Conservation (phyloP, 2,797 vertebrate genomes). For the Phrynocephalus vlangalii region DNA sequence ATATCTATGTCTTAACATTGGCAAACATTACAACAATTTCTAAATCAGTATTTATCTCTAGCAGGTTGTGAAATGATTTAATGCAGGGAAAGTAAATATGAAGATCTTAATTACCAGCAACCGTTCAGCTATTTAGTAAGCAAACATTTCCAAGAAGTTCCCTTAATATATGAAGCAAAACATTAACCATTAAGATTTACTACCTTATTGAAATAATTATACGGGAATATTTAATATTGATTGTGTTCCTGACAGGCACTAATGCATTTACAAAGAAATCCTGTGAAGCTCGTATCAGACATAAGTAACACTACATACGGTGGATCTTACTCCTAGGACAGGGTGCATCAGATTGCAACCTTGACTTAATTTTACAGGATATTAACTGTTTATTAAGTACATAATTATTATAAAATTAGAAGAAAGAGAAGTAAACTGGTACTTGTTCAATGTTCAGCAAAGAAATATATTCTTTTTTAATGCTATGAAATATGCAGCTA, state of each 20-base stretch:
- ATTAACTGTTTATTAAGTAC: slow-evolving; percentile 10
- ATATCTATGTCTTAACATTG: slow-evolving; percentile 9
- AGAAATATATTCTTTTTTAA: slow-evolving; percentile 35
- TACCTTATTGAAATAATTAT: too few species aligned
- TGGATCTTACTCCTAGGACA: slow-evolving; percentile 26
- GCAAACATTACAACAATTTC: slow-evolving; percentile 16
- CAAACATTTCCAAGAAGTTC: slow-evolving; percentile 45
- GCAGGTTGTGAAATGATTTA: slow-evolving; percentile 38
- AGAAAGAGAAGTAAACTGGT: not conserved
- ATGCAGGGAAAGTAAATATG: slow-evolving; percentile 42
- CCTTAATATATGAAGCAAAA: slow-evolving; percentile 57
- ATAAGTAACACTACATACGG: not conserved
- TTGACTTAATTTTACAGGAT: not conserved
- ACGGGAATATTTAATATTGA: slow-evolving; percentile 36
- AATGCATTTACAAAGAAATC: not conserved
- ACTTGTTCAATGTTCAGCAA: slow-evolving; percentile 50
- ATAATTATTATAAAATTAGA: slow-evolving; percentile 24
- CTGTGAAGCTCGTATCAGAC: too few species aligned
- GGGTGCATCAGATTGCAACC: not conserved
- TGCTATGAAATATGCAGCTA: slow-evolving; percentile 56
- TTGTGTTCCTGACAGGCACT: slow-evolving; percentile 29
- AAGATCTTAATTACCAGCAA: slow-evolving; percentile 41
- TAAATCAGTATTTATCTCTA: slow-evolving; percentile 30
- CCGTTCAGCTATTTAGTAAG: slow-evolving; percentile 21
- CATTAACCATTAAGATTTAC: slow-evolving; percentile 44